Base-by-base conservation (phyloP, 2,888 invertebrate genomes). In the Melanargia galathea region DNA sequence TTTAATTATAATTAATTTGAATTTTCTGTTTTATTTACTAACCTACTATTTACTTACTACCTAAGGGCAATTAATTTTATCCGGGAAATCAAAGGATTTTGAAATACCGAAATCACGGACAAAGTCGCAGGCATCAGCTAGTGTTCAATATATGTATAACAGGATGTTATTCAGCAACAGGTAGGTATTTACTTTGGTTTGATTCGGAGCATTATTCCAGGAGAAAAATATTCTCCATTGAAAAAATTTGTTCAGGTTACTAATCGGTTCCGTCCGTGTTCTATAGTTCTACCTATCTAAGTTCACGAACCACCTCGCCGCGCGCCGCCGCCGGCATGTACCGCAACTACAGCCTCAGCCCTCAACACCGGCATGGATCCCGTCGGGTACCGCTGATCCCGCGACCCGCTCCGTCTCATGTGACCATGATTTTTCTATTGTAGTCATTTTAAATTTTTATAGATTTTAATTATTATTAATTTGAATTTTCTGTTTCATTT, bases 321-420 rank as follows among this genome's bases (percentile, higher is more conserved):
- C n/a, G n/a, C n/a, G n/a, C n/a, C 0, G 93, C 93, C 56, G 94
- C 94, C 16, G 97, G 97, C 73, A 96, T 96, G 95, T 97, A 96
- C 80, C 92, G 96, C 49, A 96, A 97, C 87, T 95, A 95, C 83
- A 96, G 96, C n/a, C n/a, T n/a, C n/a, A n/a, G n/a, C n/a, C 35
- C 92, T 97, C 16, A 97, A 97, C 76, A 96, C 95, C 0, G 94
- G 94, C 68, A 92, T 95, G 84, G 95, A 96, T 61, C 84, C 83
- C 2, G 79, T 68, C 8, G 80, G 82, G 8, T 84, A 83, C 65
- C 69, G 69, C 43, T 82, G 66, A 74, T 11, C 30, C 13, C 8
- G 26, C 11, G 8, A n/a, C n/a, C n/a, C n/a, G 18, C 13, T 30
- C 11, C 30, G 4, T 20, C 52, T 62, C 26, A 40, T 49, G 20